phyloP scores from a whole-genome alignment of 2,888 invertebrate genomes.

The Latrodectus hesperus region DNA sequence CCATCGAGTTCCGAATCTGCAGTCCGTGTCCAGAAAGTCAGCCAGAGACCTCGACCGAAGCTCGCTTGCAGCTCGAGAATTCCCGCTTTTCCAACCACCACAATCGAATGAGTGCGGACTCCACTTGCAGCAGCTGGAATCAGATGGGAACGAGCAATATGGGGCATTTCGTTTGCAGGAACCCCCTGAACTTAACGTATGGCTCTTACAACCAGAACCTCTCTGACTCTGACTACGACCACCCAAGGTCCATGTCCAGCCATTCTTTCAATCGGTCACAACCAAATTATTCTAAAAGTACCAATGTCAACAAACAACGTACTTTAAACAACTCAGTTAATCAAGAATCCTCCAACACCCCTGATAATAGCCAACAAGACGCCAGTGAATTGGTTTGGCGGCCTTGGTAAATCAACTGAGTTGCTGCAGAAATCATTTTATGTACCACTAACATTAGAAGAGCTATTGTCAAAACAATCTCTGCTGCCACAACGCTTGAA shows the following conservation, averaged over 20 bases:
- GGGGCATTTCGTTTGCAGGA: no score
- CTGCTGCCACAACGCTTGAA: no score
- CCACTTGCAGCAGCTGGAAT: no score
- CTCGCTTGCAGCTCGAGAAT: not conserved
- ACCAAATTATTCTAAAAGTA: not conserved
- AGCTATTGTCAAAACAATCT: no score
- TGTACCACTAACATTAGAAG: no score
- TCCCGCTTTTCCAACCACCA: not conserved
- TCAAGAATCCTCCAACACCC: not conserved
- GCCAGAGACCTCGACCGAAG: not conserved
- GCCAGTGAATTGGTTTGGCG: not conserved
- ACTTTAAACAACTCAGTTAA: not conserved
- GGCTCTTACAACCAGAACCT: no score
- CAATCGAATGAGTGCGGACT: no score
- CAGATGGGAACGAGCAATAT: no score
- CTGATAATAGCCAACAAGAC: not conserved
- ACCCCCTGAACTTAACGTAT: no score
- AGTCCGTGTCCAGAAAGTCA: conserved; percentile 15
- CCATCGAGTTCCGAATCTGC: conserved; percentile 22
- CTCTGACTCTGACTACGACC: no score
- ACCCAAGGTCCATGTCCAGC: no score
- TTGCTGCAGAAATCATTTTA: no score
- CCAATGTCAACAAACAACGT: not conserved
- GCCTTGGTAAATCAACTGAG: not conserved
- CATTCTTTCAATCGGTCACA: not conserved